phyloP scores from a whole-genome alignment of 2,113 vertebrate species.

The Mesoclemmys tuberculata region DNA sequence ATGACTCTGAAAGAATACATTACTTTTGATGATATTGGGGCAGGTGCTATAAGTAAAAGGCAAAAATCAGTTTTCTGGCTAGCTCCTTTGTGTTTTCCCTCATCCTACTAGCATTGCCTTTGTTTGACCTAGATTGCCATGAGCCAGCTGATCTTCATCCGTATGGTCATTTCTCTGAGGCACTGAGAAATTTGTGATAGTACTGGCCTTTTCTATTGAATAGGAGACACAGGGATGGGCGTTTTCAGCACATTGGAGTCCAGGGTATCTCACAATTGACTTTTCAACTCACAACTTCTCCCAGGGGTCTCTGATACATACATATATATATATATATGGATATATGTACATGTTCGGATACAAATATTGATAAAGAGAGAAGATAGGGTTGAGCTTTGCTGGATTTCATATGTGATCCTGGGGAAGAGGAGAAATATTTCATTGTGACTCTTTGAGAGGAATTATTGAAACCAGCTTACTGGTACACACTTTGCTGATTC shows the following conservation, averaged over 20 bases:
- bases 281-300: background rate
- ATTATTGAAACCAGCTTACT: background rate
- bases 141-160: background rate
- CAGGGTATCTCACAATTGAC: background rate
- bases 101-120: background rate
- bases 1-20: background rate
- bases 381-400: background rate
- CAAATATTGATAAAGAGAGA: background rate
- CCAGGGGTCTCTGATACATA: background rate
- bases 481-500: background rate
- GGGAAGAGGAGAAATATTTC: background rate
- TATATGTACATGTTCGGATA: background rate
- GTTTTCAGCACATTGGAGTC: background rate
- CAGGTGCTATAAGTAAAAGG: background rate
- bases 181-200: background rate
- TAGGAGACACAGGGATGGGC: background rate
- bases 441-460: background rate
- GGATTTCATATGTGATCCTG: background rate
- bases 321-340: accelerated
- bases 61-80: background rate
- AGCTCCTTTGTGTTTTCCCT: background rate
- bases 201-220: background rate
- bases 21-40: background rate
- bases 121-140: background rate
- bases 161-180: background rate